Conservation (phyloP, 2,888 invertebrate genomes). For the Nymphalis polychloros region DNA sequence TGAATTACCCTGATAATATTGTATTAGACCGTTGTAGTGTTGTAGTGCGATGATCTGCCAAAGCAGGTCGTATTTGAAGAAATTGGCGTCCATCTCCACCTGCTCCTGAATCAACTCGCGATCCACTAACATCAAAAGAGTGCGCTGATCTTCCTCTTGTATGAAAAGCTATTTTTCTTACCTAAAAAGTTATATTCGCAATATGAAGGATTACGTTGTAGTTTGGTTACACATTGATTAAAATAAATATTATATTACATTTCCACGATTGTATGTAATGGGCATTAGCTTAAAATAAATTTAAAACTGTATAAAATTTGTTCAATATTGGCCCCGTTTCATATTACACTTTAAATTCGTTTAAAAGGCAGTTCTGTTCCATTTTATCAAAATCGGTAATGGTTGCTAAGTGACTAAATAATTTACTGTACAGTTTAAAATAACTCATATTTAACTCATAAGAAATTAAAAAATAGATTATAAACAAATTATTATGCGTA, state of each 20-base stretch:
- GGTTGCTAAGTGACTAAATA: constrained; percentile 60
- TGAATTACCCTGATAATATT: constrained; percentile 67
- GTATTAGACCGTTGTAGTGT: constrained; percentile 75
- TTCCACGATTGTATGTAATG: constrained; percentile 72
- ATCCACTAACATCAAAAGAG: constrained; percentile 67
- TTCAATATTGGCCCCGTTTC: constrained; percentile 65
- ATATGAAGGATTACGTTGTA: not conserved
- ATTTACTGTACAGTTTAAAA: constrained; percentile 3
- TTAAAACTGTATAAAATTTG: constrained; percentile 45
- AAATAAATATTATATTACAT: constrained; percentile 55
- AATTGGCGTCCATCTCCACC: constrained; percentile 70
- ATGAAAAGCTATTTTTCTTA: constrained; percentile 74
- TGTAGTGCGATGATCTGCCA: constrained; percentile 64
- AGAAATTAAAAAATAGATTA: too few species aligned
- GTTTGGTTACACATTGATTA: not conserved
- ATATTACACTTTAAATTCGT: constrained; percentile 61
- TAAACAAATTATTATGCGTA: too few species aligned
- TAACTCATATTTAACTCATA: constrained; percentile 17
- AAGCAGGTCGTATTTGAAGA: constrained; percentile 74
- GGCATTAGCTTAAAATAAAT: constrained; percentile 64
- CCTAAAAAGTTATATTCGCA: constrained; percentile 46
- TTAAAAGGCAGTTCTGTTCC: constrained; percentile 70
- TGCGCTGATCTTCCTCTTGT: constrained; percentile 76
- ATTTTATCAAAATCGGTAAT: constrained; percentile 52
- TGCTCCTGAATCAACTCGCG: constrained; percentile 55